These are phyloP conservation scores for Margaritifera margaritifera DNA, from an alignment of 2,888 invertebrate genomes.

Conservation along the genomic window DNA sequence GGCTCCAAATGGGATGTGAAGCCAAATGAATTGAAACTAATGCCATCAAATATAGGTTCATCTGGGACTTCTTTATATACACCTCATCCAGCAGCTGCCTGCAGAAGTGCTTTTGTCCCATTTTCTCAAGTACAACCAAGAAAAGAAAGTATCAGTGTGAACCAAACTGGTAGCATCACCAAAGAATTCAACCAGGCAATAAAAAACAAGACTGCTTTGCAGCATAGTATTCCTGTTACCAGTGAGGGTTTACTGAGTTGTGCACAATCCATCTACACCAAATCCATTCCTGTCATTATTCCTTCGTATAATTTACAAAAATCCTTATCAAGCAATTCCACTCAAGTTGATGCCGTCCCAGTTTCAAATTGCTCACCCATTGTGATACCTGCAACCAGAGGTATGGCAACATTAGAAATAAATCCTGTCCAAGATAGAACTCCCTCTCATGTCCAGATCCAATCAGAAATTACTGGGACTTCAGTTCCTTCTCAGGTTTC, in stretches of 20 bases:
- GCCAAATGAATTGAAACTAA: too few species aligned
- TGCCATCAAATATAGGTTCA: too few species aligned
- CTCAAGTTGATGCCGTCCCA: neutral
- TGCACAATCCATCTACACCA: neutral
- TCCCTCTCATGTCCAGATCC: too few species aligned
- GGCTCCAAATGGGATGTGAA: too few species aligned
- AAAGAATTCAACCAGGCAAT: too few species aligned
- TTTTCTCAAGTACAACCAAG: conserved; percentile 49
- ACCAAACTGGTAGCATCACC: conserved; percentile 9
- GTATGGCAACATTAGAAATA: neutral
- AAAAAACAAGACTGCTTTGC: too few species aligned
- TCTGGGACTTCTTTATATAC: too few species aligned
- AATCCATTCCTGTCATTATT: conserved; percentile 21
- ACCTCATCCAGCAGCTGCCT: conserved; percentile 18
- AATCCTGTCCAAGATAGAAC: neutral
- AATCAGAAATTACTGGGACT: too few species aligned
- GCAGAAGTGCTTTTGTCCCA: conserved; percentile 65
- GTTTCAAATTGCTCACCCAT: conserved; percentile 1
- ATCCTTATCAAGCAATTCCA: too few species aligned
- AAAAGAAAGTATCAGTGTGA: conserved; percentile 18
- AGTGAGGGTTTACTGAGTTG: too few species aligned
- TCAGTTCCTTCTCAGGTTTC: too few species aligned
- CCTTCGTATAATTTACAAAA: conserved; percentile 10
- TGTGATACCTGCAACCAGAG: neutral
- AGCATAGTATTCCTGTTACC: too few species aligned